Conservation (phyloP, 2,888 invertebrate genomes). For the Xylocampa areola region DNA sequence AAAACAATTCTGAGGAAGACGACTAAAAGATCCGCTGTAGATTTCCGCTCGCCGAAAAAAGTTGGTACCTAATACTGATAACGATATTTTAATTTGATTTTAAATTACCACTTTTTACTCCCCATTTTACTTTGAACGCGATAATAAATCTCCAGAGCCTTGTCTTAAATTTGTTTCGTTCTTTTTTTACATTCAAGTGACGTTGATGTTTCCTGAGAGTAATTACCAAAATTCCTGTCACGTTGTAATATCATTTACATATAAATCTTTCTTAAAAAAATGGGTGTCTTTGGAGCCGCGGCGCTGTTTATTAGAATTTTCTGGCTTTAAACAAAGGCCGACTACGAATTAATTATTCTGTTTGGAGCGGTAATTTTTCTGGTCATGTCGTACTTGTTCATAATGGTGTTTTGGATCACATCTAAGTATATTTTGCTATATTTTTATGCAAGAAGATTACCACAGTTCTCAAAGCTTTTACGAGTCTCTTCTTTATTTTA, state of each 20-base stretch:
- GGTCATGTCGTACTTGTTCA: conserved; percentile 4
- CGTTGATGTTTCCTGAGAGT: conserved; percentile 37
- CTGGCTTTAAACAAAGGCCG: conserved; percentile 35
- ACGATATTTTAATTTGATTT: conserved; percentile 33
- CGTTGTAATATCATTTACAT: conserved; percentile 57
- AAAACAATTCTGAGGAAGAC: too few species aligned
- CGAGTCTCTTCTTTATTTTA: too few species aligned
- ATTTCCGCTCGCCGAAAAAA: background rate
- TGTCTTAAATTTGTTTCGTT: conserved; percentile 27
- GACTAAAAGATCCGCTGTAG: too few species aligned
- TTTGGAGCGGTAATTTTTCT: conserved; percentile 1
- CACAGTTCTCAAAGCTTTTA: background rate
- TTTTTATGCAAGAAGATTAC: conserved; percentile 3
- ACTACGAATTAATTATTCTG: conserved; percentile 22
- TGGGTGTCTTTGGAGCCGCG: conserved; percentile 32
- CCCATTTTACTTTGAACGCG: conserved; percentile 17
- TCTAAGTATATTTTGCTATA: conserved; percentile 1
- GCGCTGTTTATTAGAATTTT: conserved; percentile 34
- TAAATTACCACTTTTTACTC: conserved; percentile 10
- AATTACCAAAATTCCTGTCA: conserved; percentile 49
- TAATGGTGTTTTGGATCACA: conserved; percentile 13
- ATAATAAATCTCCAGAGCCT: conserved; percentile 28
- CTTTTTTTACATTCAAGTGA: conserved; percentile 43
- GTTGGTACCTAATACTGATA: background rate
- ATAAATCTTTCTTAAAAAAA: conserved; percentile 53